Evolutionary conservation across 2,113 vertebrate species (phyloP), one percentile per base, ranked within the genome.

Genomic region (Actenoides lindsayi): DNA sequence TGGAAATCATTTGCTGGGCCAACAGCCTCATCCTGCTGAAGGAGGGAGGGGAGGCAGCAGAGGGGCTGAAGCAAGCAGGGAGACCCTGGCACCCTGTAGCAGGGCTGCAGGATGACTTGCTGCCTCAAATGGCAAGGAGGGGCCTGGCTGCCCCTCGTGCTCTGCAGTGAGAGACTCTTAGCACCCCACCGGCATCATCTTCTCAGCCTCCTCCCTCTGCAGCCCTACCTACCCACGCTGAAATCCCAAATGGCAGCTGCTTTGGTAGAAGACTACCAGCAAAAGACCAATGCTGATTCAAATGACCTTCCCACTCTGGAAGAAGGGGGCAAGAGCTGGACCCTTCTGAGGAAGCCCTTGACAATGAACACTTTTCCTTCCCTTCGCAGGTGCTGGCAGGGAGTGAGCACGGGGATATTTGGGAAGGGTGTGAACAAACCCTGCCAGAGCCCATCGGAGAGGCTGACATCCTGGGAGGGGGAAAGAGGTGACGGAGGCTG

Each of bases 11-110:
- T 20, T 15, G 5, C 17, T 70, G 46, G 21, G 56, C 28, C 2
- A 0, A 37, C 4, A 63, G 37, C 51, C 37, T 35, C 6, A 0
- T 54, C 28, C 37, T 2, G 1, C 28, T 0, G 0, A 24, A 28
- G 39, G 23, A 19, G 39, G 28, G 28, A 65, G 63, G 37, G 33
- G 46, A 84, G 48, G 39, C 11, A 31, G 48, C 35, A 78, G 74
- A 37, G 56, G 18, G 33, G 42, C 57, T 51, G 74, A 48, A 85
- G 35, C 35, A 70, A 37, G n/a, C 41, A 77, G 42, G 23, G 13
- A 28, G 2, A 50, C 31, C 33, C 68, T 2, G 6, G n/a, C 7
- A 2, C 48, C 2, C 1, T 2, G 1, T 21, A 63, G 74, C 10
- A 33, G 39, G 24, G 56, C 56, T 89, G 17, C 17, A 37, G 15